Percentiles rank a stretch among this genome's conserved stretches.
Evolutionary conservation across 2,113 vertebrate genomes (phyloP).

Genomic region (Otolemur garnettii): DNA sequence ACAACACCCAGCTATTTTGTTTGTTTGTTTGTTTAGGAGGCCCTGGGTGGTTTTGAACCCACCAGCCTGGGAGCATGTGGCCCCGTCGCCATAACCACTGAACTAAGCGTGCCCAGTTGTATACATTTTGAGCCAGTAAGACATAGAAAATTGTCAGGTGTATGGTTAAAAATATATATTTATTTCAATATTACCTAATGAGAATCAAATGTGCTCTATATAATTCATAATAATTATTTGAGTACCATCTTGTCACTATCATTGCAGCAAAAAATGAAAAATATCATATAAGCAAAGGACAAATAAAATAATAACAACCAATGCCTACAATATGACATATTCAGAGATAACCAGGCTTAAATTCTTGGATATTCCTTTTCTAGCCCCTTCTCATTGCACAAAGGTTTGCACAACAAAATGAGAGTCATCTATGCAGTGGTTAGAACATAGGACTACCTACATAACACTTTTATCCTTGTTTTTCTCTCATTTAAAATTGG

Average conservation of each 20-base stretch:
- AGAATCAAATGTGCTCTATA: not conserved
- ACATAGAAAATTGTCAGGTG: not conserved
- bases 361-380: fast-evolving
- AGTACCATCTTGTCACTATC: not conserved
- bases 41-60: no score
- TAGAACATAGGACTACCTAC: not conserved
- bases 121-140: not conserved
- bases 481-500: slow-evolving; percentile 7
- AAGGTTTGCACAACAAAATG: fast-evolving
- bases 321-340: not conserved
- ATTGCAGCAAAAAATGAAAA: not conserved
- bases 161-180: not conserved
- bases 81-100: no score
- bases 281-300: not conserved
- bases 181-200: not conserved
- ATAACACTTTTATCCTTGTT: not conserved
- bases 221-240: not conserved
- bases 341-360: not conserved
- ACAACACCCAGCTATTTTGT: no score
- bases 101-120: not conserved
- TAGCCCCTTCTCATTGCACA: not conserved
- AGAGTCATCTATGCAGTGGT: not conserved
- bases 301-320: not conserved
- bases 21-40: no score
- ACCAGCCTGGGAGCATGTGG: no score